These are phyloP conservation scores for Disparrhopalites patrizii DNA, from an alignment of 2,888 invertebrate genomes.

Conservation along the genomic window DNA sequence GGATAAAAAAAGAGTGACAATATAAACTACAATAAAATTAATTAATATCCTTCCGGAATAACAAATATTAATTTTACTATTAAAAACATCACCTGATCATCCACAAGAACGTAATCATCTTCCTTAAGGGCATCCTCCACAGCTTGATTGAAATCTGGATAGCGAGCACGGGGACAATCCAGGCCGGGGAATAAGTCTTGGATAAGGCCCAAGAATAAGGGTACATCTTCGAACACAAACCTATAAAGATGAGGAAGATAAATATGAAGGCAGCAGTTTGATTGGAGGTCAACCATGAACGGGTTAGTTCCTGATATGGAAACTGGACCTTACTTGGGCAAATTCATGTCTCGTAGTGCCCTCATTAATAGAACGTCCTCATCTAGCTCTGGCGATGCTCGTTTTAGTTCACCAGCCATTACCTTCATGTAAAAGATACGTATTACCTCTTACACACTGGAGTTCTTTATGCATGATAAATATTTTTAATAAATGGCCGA, in stretches of 20 bases:
- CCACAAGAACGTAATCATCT: slow-evolving; percentile 65
- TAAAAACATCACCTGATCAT: slow-evolving; percentile 61
- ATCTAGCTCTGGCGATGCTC: slow-evolving; percentile 70
- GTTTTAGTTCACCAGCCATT: slow-evolving; percentile 84
- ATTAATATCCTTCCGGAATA: too few species aligned
- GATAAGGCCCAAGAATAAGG: slow-evolving; percentile 80
- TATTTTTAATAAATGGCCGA: background rate
- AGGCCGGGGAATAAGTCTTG: slow-evolving; percentile 86
- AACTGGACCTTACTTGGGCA: slow-evolving; percentile 63
- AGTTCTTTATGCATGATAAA: background rate
- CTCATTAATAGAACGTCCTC: slow-evolving; percentile 87
- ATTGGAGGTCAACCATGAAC: too few species aligned
- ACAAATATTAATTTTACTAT: background rate
- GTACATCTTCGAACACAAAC: slow-evolving; percentile 87
- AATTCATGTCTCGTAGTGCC: slow-evolving; percentile 86
- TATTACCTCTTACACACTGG: too few species aligned
- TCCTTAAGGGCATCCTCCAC: slow-evolving; percentile 65
- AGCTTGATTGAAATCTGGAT: slow-evolving; percentile 79
- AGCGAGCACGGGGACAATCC: slow-evolving; percentile 80
- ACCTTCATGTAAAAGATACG: slow-evolving; percentile 10
- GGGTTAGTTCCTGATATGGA: background rate
- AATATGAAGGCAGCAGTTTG: too few species aligned
- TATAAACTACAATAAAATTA: too few species aligned
- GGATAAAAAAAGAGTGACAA: slow-evolving; percentile 16
- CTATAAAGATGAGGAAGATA: background rate